Evolutionary conservation across 1,140 invertebrate genomes (phyloP).

Genomic region (Pogonognathellus flavescens): DNA sequence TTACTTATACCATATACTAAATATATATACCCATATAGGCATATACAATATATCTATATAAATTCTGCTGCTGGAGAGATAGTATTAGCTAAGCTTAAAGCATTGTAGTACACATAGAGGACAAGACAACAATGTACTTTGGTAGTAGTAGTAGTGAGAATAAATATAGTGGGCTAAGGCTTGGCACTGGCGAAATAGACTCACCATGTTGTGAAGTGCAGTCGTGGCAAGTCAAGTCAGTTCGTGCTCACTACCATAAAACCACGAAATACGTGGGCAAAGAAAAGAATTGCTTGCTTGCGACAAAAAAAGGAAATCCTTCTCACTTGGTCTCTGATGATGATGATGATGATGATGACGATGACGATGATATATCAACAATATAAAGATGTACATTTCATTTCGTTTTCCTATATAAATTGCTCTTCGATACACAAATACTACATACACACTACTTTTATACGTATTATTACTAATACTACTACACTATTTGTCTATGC

Average conservation of each 20-base stretch:
- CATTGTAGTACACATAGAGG: too few relatives aligned
- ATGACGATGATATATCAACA: slow-evolving; percentile 29
- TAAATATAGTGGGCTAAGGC: neutral
- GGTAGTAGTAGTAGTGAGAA: too few relatives aligned
- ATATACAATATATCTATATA: too few relatives aligned
- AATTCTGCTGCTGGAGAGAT: too few relatives aligned
- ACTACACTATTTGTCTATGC: too few relatives aligned
- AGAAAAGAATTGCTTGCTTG: slow-evolving; percentile 53
- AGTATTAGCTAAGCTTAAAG: too few relatives aligned
- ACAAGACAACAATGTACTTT: neutral
- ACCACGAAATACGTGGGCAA: slow-evolving; percentile 54
- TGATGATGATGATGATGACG: too few relatives aligned
- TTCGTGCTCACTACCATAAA: slow-evolving; percentile 52
- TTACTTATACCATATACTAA: too few relatives aligned
- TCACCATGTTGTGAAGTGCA: slow-evolving; percentile 21
- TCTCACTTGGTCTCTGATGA: slow-evolving; percentile 41
- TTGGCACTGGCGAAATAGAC: neutral
- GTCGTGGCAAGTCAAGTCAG: slow-evolving; percentile 1
- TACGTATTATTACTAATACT: too few relatives aligned
- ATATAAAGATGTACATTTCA: slow-evolving; percentile 22
- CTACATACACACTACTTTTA: too few relatives aligned
- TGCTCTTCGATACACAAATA: too few relatives aligned
- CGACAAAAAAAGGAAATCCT: slow-evolving; percentile 52
- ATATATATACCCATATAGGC: too few relatives aligned
- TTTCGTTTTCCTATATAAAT: neutral